Evolutionary conservation across 2,113 vertebrate genomes (phyloP), one percentile per base, ranked within the genome.

Genomic region (Muscicapa adusta): DNA sequence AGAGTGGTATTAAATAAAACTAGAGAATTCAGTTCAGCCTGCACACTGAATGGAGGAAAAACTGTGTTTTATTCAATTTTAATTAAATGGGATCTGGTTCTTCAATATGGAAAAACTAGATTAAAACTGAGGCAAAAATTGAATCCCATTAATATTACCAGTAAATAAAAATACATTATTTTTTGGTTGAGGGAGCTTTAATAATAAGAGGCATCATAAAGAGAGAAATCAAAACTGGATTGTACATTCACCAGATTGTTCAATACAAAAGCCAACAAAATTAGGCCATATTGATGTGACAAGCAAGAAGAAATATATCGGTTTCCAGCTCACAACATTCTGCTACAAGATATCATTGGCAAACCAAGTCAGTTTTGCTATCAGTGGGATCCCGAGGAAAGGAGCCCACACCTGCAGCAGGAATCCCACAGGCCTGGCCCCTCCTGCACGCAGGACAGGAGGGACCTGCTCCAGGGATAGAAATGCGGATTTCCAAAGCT

Each of bases 161-260:
- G 67, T 71, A 85, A 94, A 93, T 85, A 91, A 85, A 93, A 96
- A 94, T 25, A 48, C 22, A 73, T 91, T 86, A 22, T 50, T 78
- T 71, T 93, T 93, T 95, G 94, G 85, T 80, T 90, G 91, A 93
- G 60, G 81, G 88, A 80, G 34, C 79, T 93, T 93, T 94, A 96
- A 93, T 88, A 90, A 43, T 14, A 85, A 78, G 58, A 80, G 24
- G 31, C 50, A 19, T 58, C 85, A 45, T 58, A 78, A 87, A 88
- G 65, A 87, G 65, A 65, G 91, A 91, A 96, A 96, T 95, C 95
- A 95, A 96, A 93, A 17, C 79, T 19, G 71, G 56, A 67, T 60
- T 65, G 78, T 53, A 20, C 51, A n/a, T 85, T 87, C 73, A 45
- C 36, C 85, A 38, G 56, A 25, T 75, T 68, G 85, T 60, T 95